Evolutionary conservation across 2,888 invertebrate species (phyloP).

Genomic region (Coleophora flavipennella): DNA sequence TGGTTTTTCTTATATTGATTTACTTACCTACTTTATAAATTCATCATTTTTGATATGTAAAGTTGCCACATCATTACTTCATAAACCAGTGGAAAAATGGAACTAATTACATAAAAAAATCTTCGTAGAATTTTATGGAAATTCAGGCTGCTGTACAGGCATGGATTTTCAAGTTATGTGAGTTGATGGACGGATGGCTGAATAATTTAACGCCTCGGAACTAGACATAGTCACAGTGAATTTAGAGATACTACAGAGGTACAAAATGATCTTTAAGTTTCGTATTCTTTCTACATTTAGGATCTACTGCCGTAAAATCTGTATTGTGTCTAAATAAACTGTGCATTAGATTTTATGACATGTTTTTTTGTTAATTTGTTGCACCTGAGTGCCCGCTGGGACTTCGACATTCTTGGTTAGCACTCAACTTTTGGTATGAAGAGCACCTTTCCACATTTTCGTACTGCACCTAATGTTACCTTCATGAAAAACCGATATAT

Average conservation of each 20-base stretch:
- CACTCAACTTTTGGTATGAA: constrained; percentile 62
- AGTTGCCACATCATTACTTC: neutral
- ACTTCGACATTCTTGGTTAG: constrained; percentile 36
- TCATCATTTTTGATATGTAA: neutral
- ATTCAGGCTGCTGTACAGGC: constrained; percentile 66
- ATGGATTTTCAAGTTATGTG: constrained; percentile 50
- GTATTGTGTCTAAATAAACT: constrained; percentile 4
- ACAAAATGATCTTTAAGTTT: neutral
- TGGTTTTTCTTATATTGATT: too few relatives aligned
- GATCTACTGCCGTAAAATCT: neutral
- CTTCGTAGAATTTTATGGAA: too few relatives aligned
- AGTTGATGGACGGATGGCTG: constrained; percentile 48
- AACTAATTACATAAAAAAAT: neutral
- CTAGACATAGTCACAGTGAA: constrained; percentile 10
- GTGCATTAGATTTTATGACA: constrained; percentile 32
- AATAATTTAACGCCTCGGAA: constrained; percentile 61
- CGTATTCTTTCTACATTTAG: neutral
- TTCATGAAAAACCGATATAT: constrained; percentile 21
- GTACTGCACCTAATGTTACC: constrained; percentile 36
- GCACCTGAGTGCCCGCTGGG: constrained; percentile 43
- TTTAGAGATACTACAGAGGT: constrained; percentile 4
- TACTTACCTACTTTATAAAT: too few relatives aligned
- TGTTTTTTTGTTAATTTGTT: constrained; percentile 45
- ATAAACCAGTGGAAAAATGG: too few relatives aligned
- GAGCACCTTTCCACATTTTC: constrained; percentile 49